Evolutionary conservation across 2,113 vertebrate species (phyloP), one percentile per base, ranked within the genome.

Genomic region (Zosterops japonicus): DNA sequence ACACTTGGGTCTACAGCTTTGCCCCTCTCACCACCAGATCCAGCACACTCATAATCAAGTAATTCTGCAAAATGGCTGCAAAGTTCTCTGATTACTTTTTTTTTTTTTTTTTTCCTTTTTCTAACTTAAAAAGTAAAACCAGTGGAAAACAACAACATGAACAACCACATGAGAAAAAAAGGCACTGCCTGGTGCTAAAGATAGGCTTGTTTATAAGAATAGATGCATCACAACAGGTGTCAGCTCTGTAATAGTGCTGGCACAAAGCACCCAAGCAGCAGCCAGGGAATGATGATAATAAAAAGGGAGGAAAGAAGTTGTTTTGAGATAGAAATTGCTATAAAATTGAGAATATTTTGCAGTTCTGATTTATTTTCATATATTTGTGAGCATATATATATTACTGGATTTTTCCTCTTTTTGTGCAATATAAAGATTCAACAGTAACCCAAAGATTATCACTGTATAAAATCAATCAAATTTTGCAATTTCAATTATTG

Each of bases 141-240:
- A 18, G 47, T 25, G 29, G 52, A 79, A 90, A 95, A 76, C 20
- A 75, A 17, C 64, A 87, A 53, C 39, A 61, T 35, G 47, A 94
- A 68, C 46, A 93, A 74, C 6, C 1, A 19, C 16, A 42, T 15
- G 53, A 95, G 79, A 29, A 67, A 84, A 87, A 90, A 93, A 94
- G 49, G 49, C 55, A 35, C 33, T 57, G 47, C 56, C 90, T 72
- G 83, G 41, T 71, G 24, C 49, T 78, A 59, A 76, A 90, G 70
- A 90, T 49, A 90, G 83, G 41, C 27, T 39, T 90, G 18, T 85
- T 93, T 94, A 59, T 65, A 81, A 77, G 87, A 90, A 71, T 28
- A 90, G 71, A 47, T 27, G 47, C 56, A 89, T 68, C 47, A 49
- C 82, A 92, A 85, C 92, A 96, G 91, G 89, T 95, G 87, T 81